phyloP scores from a whole-genome alignment of 2,113 vertebrate species.

The Boleophthalmus pectinirostris region DNA sequence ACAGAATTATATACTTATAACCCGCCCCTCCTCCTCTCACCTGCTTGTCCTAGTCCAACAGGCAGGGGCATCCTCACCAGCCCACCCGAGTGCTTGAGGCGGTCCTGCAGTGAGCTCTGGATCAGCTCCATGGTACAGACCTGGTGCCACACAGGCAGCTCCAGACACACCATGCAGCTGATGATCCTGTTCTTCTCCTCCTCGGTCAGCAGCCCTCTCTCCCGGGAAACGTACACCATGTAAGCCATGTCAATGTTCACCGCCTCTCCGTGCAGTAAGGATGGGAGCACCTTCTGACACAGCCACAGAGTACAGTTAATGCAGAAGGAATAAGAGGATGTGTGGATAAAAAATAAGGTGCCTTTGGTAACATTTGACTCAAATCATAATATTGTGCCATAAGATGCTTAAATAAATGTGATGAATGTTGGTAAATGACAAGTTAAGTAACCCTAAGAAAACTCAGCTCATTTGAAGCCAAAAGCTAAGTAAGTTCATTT shows the following conservation, averaged over 20 bases:
- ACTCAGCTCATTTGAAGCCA: no score
- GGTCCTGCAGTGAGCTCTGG: conserved; percentile 75
- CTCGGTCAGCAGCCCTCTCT: conserved; percentile 56
- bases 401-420: no score
- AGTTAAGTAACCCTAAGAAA: no score
- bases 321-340: neutral
- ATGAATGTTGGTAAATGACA: no score
- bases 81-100: conserved; percentile 80
- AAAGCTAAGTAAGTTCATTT: no score
- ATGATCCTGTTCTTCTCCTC: conserved; percentile 79
- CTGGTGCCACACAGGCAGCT: conserved; percentile 80
- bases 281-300: conserved; percentile 77
- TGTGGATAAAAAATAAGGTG: neutral
- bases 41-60: conserved; percentile 76
- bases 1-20: neutral
- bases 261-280: conserved; percentile 81
- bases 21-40: conserved; percentile 46
- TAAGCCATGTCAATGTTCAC: conserved; percentile 84
- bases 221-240: conserved; percentile 80
- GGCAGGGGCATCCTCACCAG: conserved; percentile 80
- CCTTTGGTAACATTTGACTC: no score
- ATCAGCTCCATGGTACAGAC: conserved; percentile 77
- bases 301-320: neutral
- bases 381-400: no score
- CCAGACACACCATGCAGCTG: conserved; percentile 79